phyloP scores from a whole-genome alignment of 1,140 invertebrate genomes.

The Achroia grisella region DNA sequence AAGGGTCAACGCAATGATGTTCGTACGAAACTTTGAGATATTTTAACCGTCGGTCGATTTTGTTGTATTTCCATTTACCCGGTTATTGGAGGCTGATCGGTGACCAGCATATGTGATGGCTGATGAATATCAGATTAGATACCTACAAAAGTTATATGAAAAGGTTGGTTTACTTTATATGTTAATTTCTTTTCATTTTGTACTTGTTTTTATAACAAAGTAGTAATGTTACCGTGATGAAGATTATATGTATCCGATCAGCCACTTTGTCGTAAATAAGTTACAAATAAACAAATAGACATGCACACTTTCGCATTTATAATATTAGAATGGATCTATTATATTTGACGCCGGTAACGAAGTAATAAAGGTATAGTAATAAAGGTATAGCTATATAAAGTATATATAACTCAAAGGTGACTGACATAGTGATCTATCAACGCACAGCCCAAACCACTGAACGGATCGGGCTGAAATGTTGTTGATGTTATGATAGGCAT shows the following conservation, averaged over 20 bases:
- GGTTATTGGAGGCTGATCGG: conserved; percentile 1
- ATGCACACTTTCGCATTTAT: no score
- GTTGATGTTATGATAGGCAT: no score
- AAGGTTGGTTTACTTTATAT: neutral
- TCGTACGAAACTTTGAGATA: neutral
- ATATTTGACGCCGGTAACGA: no score
- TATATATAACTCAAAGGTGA: no score
- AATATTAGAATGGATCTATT: no score
- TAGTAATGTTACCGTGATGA: neutral
- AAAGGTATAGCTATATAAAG: no score
- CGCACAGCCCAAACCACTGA: no score
- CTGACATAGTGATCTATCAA: no score
- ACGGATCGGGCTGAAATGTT: no score
- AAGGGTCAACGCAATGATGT: neutral
- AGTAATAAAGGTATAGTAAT: no score
- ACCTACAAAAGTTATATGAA: neutral
- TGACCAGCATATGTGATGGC: neutral
- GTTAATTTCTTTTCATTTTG: neutral
- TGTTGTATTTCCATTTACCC: neutral
- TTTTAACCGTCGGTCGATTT: conserved; percentile 1
- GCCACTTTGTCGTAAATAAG: no score
- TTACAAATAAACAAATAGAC: no score
- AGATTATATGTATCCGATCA: neutral
- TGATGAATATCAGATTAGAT: conserved; percentile 2
- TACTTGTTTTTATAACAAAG: neutral